phyloP scores from a whole-genome alignment of 2,888 invertebrate genomes.

The Agrochola macilenta region DNA sequence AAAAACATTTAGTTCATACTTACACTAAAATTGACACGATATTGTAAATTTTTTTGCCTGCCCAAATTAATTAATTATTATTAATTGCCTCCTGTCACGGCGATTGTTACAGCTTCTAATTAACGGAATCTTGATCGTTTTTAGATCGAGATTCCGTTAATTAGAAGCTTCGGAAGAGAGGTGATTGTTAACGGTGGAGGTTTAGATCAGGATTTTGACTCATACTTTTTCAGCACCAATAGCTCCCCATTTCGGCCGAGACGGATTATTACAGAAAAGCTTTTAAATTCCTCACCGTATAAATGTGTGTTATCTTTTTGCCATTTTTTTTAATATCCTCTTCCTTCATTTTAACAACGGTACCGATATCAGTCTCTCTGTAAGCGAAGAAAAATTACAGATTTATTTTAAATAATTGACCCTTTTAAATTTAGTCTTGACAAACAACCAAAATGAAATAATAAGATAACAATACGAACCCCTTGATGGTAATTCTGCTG shows the following conservation, averaged over 20 bases:
- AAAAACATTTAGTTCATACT: neutral
- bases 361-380: slow-evolving; percentile 71
- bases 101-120: neutral
- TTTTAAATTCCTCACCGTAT: slow-evolving; percentile 62
- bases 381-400: slow-evolving; percentile 24
- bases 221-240: neutral
- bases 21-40: neutral
- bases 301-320: slow-evolving; percentile 70
- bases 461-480: slow-evolving; percentile 56
- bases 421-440: neutral
- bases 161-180: neutral
- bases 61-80: too few relatives aligned
- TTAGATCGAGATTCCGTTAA: too few relatives aligned
- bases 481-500: slow-evolving; percentile 56
- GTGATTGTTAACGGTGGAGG: neutral
- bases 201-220: neutral
- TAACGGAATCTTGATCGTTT: neutral
- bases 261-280: neutral
- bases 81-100: neutral
- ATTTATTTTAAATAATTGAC: neutral
- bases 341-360: slow-evolving; percentile 63
- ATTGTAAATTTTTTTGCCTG: too few relatives aligned
- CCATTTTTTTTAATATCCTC: slow-evolving; percentile 59
- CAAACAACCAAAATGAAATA: neutral
- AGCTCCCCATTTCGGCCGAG: neutral